Evolutionary conservation across 2,113 vertebrate species (phyloP).

Genomic region (Hippocampus zosterae): DNA sequence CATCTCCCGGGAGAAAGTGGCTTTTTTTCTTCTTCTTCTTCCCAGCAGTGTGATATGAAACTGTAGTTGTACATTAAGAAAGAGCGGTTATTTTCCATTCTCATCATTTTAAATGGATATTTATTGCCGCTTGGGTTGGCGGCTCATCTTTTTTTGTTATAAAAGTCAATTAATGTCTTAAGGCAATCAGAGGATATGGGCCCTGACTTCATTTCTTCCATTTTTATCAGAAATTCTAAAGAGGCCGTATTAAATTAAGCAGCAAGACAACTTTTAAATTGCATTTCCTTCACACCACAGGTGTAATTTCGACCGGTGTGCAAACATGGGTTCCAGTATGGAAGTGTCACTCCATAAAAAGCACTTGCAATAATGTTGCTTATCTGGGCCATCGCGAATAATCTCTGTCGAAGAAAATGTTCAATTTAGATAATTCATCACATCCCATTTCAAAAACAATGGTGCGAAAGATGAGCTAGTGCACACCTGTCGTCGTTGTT

Average conservation of each 20-base stretch:
- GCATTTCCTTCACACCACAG: slow-evolving; percentile 35
- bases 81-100: slow-evolving; percentile 75
- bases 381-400: slow-evolving; percentile 40
- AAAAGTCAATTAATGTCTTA: slow-evolving; percentile 72
- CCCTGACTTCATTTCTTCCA: slow-evolving; percentile 51
- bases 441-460: slow-evolving; percentile 50
- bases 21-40: slow-evolving; percentile 76
- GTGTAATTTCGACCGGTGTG: slow-evolving; percentile 45
- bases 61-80: slow-evolving; percentile 83
- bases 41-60: slow-evolving; percentile 96
- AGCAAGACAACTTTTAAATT: slow-evolving; percentile 38
- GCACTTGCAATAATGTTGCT: slow-evolving; percentile 36
- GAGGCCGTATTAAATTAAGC: slow-evolving; percentile 43
- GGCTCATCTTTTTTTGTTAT: slow-evolving; percentile 55
- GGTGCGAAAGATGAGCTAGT: slow-evolving; percentile 34
- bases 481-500: slow-evolving; percentile 27
- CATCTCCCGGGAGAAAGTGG: slow-evolving; percentile 98
- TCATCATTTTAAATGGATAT: slow-evolving; percentile 60
- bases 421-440: slow-evolving; percentile 61
- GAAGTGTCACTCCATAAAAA: slow-evolving; percentile 9
- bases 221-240: slow-evolving; percentile 53
- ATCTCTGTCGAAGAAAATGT: slow-evolving; percentile 38
- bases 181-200: slow-evolving; percentile 64
- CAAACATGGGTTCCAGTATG: slow-evolving; percentile 24
- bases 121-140: slow-evolving; percentile 48